Base-by-base conservation (phyloP, 1,140 invertebrate species). In the Zeugodacus cucurbitae region DNA sequence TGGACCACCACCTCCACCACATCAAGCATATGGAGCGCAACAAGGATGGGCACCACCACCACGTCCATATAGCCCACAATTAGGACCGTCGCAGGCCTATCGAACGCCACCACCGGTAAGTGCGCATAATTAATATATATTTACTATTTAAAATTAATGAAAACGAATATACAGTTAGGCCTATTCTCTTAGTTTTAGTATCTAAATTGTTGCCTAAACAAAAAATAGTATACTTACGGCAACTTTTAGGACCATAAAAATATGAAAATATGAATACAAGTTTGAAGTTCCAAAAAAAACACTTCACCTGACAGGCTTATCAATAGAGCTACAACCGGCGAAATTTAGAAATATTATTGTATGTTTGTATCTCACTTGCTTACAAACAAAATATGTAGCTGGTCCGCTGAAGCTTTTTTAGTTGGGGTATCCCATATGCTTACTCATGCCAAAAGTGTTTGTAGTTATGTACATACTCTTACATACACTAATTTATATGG, bases 1-100 rank as follows among this genome's bases (percentile, higher is more conserved):
- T 89, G 87, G 86, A 58, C 94, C 89, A 94, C 94, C 94, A 62
- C 94, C 94, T 11, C 92, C 92, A 11, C 91, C 93, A 86, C 92
- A 92, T 87, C 92, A 93, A 87, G 91, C 89, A 59, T 85, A 87
- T 70, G 91, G 89, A 57, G 91, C 92, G 90, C 92, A 93, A 78
- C 91, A 91, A 11, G 92, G 91, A 14, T 93, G 92, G 92, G 92
- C 92, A 86, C 92, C 92, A 64, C 92, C 92, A 37, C 92, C 92
- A 20, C 88, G 92, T 34, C 92, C 92, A 87, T 93, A 93, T 74
- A 93, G 92, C 89, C 92, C 92, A 29, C 92, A 93, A 88, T 87
- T 92, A 88, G 92, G 93, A 87, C 91, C 92, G 22, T 91, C 92
- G 59, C 92, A 93, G 85, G 90, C 91, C 88, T 93, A 93, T 89